These are phyloP conservation scores for Pithys albifrons DNA, from an alignment of 2,113 vertebrate genomes.

Conservation along the genomic window DNA sequence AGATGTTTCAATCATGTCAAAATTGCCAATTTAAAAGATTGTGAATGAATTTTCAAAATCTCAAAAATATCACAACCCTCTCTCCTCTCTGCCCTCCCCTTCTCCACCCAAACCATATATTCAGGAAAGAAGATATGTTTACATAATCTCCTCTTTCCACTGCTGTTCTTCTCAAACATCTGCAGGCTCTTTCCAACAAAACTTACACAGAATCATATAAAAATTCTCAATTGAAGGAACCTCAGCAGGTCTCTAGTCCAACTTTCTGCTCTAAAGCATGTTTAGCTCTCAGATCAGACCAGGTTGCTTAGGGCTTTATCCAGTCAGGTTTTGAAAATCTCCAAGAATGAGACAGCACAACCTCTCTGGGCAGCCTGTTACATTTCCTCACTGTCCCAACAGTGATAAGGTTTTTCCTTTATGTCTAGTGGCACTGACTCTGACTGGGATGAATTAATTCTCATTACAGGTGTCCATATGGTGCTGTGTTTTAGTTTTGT, in stretches of 20 bases:
- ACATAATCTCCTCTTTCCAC: background rate
- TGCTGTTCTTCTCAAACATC: background rate
- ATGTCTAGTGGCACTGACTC: background rate
- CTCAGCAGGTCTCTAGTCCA: background rate
- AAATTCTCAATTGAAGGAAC: background rate
- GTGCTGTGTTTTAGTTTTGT: background rate
- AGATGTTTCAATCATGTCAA: background rate
- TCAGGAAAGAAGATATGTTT: background rate
- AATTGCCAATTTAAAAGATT: background rate
- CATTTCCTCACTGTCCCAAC: background rate
- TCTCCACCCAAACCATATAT: background rate
- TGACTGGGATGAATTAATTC: background rate
- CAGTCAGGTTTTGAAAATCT: background rate
- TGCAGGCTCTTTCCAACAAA: background rate
- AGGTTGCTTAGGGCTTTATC: background rate
- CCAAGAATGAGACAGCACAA: background rate
- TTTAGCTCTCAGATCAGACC: background rate
- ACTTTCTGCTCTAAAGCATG: background rate
- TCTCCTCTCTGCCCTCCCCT: rapidly evolving
- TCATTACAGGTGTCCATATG: background rate
- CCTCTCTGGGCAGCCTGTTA: background rate
- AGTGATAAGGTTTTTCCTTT: background rate
- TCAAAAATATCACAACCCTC: background rate
- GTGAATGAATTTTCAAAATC: background rate
- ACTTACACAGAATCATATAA: background rate